phyloP scores from a whole-genome alignment of 2,797 vertebrate genomes.

The Alectoris magna region DNA sequence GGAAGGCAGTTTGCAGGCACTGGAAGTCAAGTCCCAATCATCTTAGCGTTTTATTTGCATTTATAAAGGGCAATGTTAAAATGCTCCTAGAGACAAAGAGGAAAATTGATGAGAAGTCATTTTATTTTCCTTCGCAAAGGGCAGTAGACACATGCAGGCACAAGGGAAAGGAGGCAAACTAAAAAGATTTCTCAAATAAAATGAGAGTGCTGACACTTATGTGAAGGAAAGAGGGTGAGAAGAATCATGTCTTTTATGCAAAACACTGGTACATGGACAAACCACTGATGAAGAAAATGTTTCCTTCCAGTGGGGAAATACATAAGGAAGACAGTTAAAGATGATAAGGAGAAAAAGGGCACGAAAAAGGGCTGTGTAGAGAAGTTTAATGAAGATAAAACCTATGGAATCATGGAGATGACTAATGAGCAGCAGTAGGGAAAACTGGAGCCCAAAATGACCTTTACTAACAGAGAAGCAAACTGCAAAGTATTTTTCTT shows the following conservation, averaged over 20 bases:
- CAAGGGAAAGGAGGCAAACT: neutral
- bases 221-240: neutral
- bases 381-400: neutral
- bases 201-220: neutral
- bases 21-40: neutral
- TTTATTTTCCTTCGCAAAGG: neutral
- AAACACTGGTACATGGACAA: neutral
- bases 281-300: neutral
- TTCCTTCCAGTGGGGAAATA: neutral
- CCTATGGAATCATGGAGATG: rapidly evolving
- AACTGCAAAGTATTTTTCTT: neutral
- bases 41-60: neutral
- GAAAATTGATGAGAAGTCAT: neutral
- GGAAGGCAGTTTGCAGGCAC: neutral
- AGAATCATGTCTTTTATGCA: neutral
- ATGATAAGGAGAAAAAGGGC: neutral
- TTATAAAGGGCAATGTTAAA: slow-evolving; percentile 1
- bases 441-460: neutral
- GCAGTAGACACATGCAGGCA: neutral
- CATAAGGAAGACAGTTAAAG: neutral
- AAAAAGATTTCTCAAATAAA: neutral
- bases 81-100: neutral
- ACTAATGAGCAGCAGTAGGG: neutral
- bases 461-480: neutral
- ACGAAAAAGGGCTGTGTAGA: neutral